These are phyloP conservation scores for Elegia similella DNA, from an alignment of 2,888 invertebrate species.

Conservation along the genomic window DNA sequence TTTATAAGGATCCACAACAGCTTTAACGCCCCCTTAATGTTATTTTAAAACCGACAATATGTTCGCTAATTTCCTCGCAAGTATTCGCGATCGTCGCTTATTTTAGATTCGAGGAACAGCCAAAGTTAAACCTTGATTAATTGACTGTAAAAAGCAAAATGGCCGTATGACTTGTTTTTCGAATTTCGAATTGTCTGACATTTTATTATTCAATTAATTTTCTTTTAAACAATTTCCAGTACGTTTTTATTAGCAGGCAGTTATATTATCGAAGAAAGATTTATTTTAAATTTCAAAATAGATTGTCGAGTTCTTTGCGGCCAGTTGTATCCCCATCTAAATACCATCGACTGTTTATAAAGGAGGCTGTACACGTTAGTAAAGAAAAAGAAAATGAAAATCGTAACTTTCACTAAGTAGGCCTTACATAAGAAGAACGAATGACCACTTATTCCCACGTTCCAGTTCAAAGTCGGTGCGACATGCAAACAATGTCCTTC, in stretches of 20 bases:
- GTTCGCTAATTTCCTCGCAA: conserved; percentile 44
- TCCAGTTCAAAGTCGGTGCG: conserved; percentile 40
- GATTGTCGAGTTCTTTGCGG: background rate
- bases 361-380: conserved; percentile 7
- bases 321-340: background rate
- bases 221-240: conserved; percentile 21
- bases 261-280: background rate
- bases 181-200: conserved; percentile 43
- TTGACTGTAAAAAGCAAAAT: conserved; percentile 60
- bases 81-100: conserved; percentile 43
- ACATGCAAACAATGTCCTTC: conserved; percentile 54
- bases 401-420: conserved; percentile 18
- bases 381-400: conserved; percentile 21
- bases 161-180: conserved; percentile 51
- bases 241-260: background rate
- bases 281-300: background rate
- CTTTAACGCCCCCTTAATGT: conserved; percentile 72
- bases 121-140: conserved; percentile 59
- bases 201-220: conserved; percentile 62
- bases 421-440: conserved; percentile 14
- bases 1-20: conserved; percentile 64
- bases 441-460: conserved; percentile 62
- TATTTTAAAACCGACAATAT: conserved; percentile 71
- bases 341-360: background rate
- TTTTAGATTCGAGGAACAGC: conserved; percentile 49